Base-by-base conservation (phyloP, 2,113 vertebrate species). In the Rhombomys opimus region DNA sequence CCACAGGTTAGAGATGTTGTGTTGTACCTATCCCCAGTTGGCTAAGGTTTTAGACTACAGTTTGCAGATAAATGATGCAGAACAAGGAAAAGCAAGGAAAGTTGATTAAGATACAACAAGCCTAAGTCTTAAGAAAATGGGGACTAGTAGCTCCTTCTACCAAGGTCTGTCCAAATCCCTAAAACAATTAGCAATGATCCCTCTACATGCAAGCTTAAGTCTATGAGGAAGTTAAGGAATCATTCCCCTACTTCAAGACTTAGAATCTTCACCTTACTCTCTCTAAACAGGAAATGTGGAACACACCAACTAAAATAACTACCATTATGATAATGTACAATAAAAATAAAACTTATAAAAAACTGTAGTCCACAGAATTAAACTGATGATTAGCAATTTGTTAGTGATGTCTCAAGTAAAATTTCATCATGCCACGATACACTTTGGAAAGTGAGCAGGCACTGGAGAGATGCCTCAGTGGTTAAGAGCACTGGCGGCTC, bases 11-110 rank as follows among this genome's bases (percentile, higher is more conserved):
- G 1, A 82, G 27, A 54, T 72, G 5, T 15, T 67, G 23, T 81
- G 41, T 46, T 94, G 17, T 57, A 41, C n/a, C 57, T 75, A 63
- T 80, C 8, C 76, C 35, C 27, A 93, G n/a, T 1, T 84, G 65
- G 68, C 59, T 87, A 13, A 90, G 57, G 59, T 11, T 85, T 85
- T 65, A 85, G n/a, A 46, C 38, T 63, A 20, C 63, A 41, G 57
- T 93, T 90, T 85, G 14, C 57, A 57, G 50, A 12, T 63, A n/a
- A 93, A 81, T 77, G 18, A 88, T 81, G 87, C 10, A 93, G 70
- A 96, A 65, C 6, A 93, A 78, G 86, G 46, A 17, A 70, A 91
- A 80, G 57, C 2, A 72, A 81, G 11, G 22, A 67, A 14, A 73
- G 9, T 17, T 41, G 46, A 25, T 63, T 41, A 90, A 77, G 59